A percentile compares a stretch with the other conserved stretches of the same genome.
phyloP scores from a whole-genome alignment of 2,888 invertebrate species.

The Cartodere bifasciata region DNA sequence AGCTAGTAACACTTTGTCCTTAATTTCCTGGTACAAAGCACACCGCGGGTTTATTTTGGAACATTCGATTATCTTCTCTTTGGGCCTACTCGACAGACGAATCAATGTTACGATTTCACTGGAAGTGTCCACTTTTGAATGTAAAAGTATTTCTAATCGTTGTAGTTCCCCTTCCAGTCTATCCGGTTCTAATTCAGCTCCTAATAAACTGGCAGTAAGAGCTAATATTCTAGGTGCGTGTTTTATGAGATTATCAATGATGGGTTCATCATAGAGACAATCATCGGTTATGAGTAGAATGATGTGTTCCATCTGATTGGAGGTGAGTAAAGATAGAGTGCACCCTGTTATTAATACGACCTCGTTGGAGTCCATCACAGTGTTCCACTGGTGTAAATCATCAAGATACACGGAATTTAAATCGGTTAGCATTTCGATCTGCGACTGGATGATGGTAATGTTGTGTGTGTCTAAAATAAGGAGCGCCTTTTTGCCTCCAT shows the following conservation, averaged over 20 bases:
- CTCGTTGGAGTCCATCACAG: slow-evolving; percentile 21
- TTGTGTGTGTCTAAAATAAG: slow-evolving; percentile 31
- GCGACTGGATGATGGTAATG: slow-evolving; percentile 33
- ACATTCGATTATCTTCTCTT: slow-evolving; percentile 49
- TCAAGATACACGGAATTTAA: slow-evolving; percentile 31
- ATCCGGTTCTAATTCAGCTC: slow-evolving; percentile 47
- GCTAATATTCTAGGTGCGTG: slow-evolving; percentile 51
- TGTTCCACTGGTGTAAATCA: slow-evolving; percentile 19
- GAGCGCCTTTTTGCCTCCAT: slow-evolving; percentile 26
- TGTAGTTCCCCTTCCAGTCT: slow-evolving; percentile 68
- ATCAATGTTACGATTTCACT: slow-evolving; percentile 82
- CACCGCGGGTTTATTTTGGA: slow-evolving; percentile 19
- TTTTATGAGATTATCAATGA: slow-evolving; percentile 43
- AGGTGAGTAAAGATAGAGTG: slow-evolving; percentile 24
- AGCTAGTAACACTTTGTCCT: slow-evolving; percentile 41
- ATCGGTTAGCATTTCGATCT: slow-evolving; percentile 42
- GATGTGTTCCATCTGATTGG: no score
- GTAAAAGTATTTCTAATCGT: slow-evolving; percentile 59
- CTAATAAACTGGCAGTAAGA: slow-evolving; percentile 39
- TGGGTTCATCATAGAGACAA: slow-evolving; percentile 63
- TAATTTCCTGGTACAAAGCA: slow-evolving; percentile 30
- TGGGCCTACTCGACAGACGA: slow-evolving; percentile 31
- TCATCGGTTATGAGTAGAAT: slow-evolving; percentile 69
- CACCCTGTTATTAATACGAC: slow-evolving; percentile 31
- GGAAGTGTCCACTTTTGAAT: slow-evolving; percentile 72